phyloP scores from a whole-genome alignment of 2,797 vertebrate genomes.

The Staurois parvus region DNA sequence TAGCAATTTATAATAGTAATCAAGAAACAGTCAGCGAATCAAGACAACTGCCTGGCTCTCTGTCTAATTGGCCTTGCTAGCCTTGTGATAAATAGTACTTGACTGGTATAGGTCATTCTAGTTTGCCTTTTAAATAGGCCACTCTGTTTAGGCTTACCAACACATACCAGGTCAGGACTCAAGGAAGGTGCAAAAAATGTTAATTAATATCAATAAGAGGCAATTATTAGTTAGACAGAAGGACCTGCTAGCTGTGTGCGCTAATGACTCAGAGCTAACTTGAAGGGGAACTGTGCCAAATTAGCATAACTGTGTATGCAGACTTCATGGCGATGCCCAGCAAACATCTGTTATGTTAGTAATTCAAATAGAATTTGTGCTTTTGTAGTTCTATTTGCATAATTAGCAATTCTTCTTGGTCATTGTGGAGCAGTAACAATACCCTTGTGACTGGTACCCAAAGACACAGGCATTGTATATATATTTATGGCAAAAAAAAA shows the following conservation, averaged over 20 bases:
- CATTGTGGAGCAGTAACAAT: conserved; percentile 92
- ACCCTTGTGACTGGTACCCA: conserved; percentile 84
- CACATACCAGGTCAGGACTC: conserved; percentile 94
- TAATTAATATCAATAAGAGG: conserved; percentile 99
- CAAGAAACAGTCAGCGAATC: conserved; percentile 99
- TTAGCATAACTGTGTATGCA: conserved; percentile 98
- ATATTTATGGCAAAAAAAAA: conserved; percentile 74
- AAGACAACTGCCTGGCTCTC: conserved; percentile 95
- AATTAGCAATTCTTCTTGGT: conserved; percentile 94
- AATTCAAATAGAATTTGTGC: conserved; percentile 98
- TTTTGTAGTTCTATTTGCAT: conserved; percentile 90
- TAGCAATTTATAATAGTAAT: conserved; percentile 99
- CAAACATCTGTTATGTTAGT: conserved; percentile 99
- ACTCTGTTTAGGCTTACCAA: conserved; percentile 97
- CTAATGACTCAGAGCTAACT: conserved; percentile 96
- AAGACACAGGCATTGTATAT: conserved; percentile 82
- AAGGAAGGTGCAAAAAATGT: conserved; percentile 97
- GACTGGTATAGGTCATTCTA: conserved; percentile 85
- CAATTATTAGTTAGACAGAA: conserved; percentile 99
- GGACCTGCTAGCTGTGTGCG: conserved; percentile 96
- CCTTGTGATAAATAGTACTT: conserved; percentile 97
- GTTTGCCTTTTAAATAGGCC: conserved; percentile 97
- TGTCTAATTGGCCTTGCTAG: conserved; percentile 99
- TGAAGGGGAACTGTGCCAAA: conserved; percentile 92
- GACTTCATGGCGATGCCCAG: conserved; percentile 90